Percentiles rank a stretch among this genome's conserved stretches.
Evolutionary conservation across 30 jellyfish, hydroid and myxozoan genomes (phyloP).

Genomic region (Hydractinia symbiolongicarpus): DNA sequence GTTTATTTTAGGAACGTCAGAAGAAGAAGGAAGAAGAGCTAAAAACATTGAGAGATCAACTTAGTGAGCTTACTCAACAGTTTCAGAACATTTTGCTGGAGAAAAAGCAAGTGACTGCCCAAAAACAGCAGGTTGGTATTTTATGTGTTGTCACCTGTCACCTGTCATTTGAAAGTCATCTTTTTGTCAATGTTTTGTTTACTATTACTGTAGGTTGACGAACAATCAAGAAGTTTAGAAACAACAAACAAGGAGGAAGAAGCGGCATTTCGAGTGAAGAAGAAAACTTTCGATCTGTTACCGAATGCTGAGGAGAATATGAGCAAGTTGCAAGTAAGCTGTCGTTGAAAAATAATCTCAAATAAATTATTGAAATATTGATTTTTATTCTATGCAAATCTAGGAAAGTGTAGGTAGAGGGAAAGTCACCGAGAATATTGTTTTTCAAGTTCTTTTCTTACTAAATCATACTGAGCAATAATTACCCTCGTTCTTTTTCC

Average conservation of each 20-base stretch:
- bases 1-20: conserved; percentile 58
- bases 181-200: background rate
- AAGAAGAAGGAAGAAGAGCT: conserved; percentile 65
- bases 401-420: too few relatives aligned
- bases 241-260: conserved; percentile 56
- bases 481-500: too few relatives aligned
- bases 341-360: too few relatives aligned
- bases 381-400: too few relatives aligned
- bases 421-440: too few relatives aligned
- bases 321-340: conserved; percentile 64
- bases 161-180: background rate
- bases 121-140: conserved; percentile 47
- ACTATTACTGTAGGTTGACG: conserved; percentile 40
- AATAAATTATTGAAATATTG: too few relatives aligned
- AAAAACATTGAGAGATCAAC: conserved; percentile 40
- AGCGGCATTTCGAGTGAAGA: conserved; percentile 70
- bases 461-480: too few relatives aligned
- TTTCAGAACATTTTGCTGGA: conserved; percentile 38
- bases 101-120: conserved; percentile 54
- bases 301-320: conserved; percentile 90
- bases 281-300: conserved; percentile 75
- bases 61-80: conserved; percentile 35
- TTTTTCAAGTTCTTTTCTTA: too few relatives aligned
- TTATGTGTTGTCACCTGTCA: background rate
- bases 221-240: conserved; percentile 27